These are phyloP conservation scores for Gephyroberyx darwinii DNA, from an alignment of 2,797 vertebrate genomes.

Conservation along the genomic window DNA sequence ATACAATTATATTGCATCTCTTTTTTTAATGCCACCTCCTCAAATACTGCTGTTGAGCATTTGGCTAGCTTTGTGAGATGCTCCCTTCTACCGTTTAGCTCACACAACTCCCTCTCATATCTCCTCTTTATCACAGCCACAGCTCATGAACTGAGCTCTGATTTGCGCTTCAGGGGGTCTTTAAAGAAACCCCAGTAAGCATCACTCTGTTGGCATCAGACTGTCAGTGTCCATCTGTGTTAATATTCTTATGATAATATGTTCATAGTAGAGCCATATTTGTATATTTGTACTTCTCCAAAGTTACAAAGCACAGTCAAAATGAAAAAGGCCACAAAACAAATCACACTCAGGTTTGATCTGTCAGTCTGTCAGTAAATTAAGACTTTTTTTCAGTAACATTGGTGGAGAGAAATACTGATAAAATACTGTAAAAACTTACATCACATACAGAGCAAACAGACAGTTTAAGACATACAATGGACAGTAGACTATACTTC, in stretches of 20 bases:
- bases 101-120: constrained; percentile 55
- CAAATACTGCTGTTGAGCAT: constrained; percentile 44
- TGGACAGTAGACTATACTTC: background rate
- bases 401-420: too few species aligned
- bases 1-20: constrained; percentile 44
- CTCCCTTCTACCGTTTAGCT: constrained; percentile 57
- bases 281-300: constrained; percentile 9
- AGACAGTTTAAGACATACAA: too few species aligned
- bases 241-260: constrained; percentile 50
- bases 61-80: constrained; percentile 41
- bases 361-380: too few species aligned
- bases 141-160: constrained; percentile 68
- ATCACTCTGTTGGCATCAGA: constrained; percentile 52
- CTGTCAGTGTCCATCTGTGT: constrained; percentile 53
- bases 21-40: constrained; percentile 56
- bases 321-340: constrained; percentile 10
- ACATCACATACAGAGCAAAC: too few species aligned
- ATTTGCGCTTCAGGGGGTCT: constrained; percentile 68
- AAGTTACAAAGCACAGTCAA: constrained; percentile 17
- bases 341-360: background rate
- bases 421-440: too few species aligned
- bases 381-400: too few species aligned
- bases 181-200: constrained; percentile 64
- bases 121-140: constrained; percentile 65
- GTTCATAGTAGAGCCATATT: constrained; percentile 36